Conservation (phyloP, 2,113 vertebrate genomes). For the Pampusana beccarii region DNA sequence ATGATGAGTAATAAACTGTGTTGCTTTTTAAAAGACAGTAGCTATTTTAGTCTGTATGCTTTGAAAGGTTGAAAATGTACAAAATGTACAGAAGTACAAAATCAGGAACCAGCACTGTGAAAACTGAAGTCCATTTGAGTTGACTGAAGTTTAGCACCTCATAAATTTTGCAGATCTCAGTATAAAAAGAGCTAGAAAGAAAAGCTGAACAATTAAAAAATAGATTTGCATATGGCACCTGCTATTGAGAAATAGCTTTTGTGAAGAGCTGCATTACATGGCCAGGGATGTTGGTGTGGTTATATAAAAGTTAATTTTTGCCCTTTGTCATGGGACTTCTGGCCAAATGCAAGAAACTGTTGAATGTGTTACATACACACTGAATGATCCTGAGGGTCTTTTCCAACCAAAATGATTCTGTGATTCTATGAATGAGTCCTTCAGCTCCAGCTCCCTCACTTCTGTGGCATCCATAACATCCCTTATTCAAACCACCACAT, state of each 20-base stretch:
- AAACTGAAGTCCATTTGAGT: neutral
- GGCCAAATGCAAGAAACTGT: neutral
- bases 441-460: neutral
- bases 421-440: neutral
- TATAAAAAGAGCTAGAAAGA: neutral
- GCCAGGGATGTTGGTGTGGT: neutral
- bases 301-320: neutral
- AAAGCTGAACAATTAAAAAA: neutral
- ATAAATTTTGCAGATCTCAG: neutral
- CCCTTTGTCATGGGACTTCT: neutral
- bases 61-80: neutral
- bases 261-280: neutral
- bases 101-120: neutral
- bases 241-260: too few species aligned
- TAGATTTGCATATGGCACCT: neutral
- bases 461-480: neutral
- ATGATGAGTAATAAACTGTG: neutral
- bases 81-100: neutral
- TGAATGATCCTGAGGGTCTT: too few species aligned
- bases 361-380: neutral
- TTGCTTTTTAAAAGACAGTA: neutral
- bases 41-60: neutral
- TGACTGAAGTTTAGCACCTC: neutral
- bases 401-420: too few species aligned
- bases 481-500: neutral